A percentile compares a stretch with the other conserved stretches of the same genome.
These are phyloP conservation scores for Brachirus orientalis DNA, from an alignment of 2,113 vertebrate genomes.

Conservation along the genomic window DNA sequence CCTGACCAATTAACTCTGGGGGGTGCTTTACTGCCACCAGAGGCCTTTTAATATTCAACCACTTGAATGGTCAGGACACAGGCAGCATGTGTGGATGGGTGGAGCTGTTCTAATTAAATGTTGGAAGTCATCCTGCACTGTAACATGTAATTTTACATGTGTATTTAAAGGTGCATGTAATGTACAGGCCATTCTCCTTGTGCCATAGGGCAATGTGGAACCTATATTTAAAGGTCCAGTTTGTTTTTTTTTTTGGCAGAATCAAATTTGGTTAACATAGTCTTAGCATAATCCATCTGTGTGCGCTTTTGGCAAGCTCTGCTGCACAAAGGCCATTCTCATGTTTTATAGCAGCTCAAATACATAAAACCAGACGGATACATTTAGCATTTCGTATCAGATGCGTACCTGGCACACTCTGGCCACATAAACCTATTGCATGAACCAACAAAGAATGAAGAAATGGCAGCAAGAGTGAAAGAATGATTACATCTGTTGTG, in stretches of 20 bases:
- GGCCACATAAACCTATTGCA: too few species aligned
- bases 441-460: too few species aligned
- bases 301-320: too few species aligned
- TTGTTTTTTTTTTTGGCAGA: neutral
- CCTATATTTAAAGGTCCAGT: neutral
- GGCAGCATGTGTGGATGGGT: slow-evolving; percentile 52
- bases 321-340: too few species aligned
- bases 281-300: too few species aligned
- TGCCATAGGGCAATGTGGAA: slow-evolving; percentile 1
- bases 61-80: slow-evolving; percentile 14
- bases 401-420: too few species aligned
- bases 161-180: slow-evolving; percentile 11
- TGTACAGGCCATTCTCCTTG: slow-evolving; percentile 2
- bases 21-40: neutral
- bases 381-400: too few species aligned
- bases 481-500: too few species aligned
- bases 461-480: too few species aligned
- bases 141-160: slow-evolving; percentile 43
- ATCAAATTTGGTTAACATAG: too few species aligned
- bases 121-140: slow-evolving; percentile 19
- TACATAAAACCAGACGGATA: too few species aligned
- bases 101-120: slow-evolving; percentile 59
- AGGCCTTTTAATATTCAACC: slow-evolving; percentile 26
- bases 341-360: too few species aligned
- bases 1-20: neutral